Base-by-base conservation (phyloP, 2,888 invertebrate species). In the Caenorhabditis sp. region DNA sequence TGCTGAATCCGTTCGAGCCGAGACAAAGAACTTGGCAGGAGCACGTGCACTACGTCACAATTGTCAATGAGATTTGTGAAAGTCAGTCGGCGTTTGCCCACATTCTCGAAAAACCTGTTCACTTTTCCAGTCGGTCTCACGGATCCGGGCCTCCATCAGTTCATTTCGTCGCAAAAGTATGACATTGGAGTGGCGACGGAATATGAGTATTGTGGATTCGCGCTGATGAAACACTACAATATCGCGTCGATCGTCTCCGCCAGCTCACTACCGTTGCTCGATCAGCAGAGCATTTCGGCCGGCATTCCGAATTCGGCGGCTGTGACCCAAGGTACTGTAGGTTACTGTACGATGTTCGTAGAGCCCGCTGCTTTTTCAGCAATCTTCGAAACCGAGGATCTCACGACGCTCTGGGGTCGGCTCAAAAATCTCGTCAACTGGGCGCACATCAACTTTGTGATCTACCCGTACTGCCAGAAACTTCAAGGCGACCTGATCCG, bases 171-270 rank as follows among this genome's bases (percentile, higher is more conserved):
- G 20, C 26, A 46, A 24, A 77, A 68, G 15, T 81, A 81, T 27
- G 81, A 79, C 39, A 35, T 81, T 3, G 81, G 66, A 41, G 32
- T 81, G 1, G 56, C 62, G 0, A 56, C 74, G 7, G 79, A 68
- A 9, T 81, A 79, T 37, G 81, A 81, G 7, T 77, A 63, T 35
- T 81, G 81, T 48, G 70, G 68, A 3, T 63, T 65, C 20, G 68
- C 70, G 4, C 13, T 79, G 9, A 41, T 73, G 32, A 35, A 75
- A 15, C 58, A 74, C 30, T 66, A 73, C 50, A 56, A 55, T 20
- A 72, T 81, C n/a, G 63, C 73, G 8, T 50, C 74, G n/a, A 37
- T 53, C 0, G 73, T 59, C 6, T 62, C 78, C 13, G 45, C 62
- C 1, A 73, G 20, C 20, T 55, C 72, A 8, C 13, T 73, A 45